Percentiles rank a stretch among this genome's conserved stretches.
phyloP scores from a whole-genome alignment of 2,113 vertebrate genomes.

The Cynocephalus volans region DNA sequence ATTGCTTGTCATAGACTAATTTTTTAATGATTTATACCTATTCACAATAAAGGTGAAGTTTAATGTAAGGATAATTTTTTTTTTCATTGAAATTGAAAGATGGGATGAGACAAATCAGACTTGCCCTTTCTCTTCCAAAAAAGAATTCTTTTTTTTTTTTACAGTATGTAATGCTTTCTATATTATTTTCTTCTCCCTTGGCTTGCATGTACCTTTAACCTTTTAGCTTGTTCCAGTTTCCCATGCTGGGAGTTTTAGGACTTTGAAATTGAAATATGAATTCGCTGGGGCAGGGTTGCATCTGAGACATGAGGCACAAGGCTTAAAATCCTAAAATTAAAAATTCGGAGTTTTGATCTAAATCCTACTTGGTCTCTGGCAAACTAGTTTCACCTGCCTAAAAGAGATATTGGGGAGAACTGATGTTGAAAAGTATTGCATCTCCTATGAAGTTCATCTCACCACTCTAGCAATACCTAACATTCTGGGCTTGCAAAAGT shows the following conservation, averaged over 20 bases:
- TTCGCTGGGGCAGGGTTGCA: background rate
- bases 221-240: slow-evolving; percentile 19
- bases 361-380: slow-evolving; percentile 30
- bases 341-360: slow-evolving; percentile 16
- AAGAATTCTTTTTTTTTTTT: background rate
- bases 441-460: background rate
- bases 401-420: background rate
- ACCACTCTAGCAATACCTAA: background rate
- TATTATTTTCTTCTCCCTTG: slow-evolving; percentile 33
- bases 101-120: background rate
- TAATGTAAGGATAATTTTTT: background rate
- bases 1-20: background rate
- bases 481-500: background rate
- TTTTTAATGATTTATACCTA: background rate
- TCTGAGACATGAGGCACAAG: background rate
- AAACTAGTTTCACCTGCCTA: background rate
- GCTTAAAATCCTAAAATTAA: slow-evolving; percentile 14
- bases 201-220: background rate
- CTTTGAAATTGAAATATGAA: slow-evolving; percentile 47
- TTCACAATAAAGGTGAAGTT: background rate
- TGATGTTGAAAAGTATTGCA: background rate
- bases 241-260: background rate
- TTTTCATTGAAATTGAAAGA: slow-evolving; percentile 40
- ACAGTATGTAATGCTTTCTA: background rate
- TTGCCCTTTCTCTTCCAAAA: background rate